Evolutionary conservation across 2,113 vertebrate species (phyloP), one percentile per base, ranked within the genome.

Genomic region (Strix aluco): DNA sequence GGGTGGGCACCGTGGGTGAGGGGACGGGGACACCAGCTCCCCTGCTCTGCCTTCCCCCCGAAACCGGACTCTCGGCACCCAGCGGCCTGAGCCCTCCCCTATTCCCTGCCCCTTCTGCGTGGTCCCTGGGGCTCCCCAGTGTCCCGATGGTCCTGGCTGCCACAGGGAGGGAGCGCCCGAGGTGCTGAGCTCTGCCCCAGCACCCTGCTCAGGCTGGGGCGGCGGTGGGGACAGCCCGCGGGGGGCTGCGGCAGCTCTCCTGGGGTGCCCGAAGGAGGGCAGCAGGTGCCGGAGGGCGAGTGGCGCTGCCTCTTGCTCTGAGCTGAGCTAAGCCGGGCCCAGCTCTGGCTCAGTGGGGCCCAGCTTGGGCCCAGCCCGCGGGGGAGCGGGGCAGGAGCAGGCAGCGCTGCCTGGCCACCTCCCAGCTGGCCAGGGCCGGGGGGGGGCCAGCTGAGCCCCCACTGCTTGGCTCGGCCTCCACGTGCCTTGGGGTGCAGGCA

Each of bases 1-100:
- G 14, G 42, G 42, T 44, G 42, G 42, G 42, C 42, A 44, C 42
- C 42, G 42, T 44, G 42, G 42, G 42, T 14, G 5, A 5, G n/a
- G 54, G 69, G 17, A 4, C 5, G 0, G 26, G 15, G 61, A 21
- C 3, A 2, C 15, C 6, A 2, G 25, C n/a, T 23, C n/a, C 18
- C 5, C 3, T 32, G 10, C n/a, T 13, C 0, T 12, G 61, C 10
- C 4, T 10, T 34, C 62, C 67, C 67, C 1, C 5, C 7, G 40
- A 3, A 26, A 3, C 25, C 3, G 29, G 75, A 63, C 57, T 79
- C 49, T 5, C 15, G 5, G 5, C 42, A 15, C 29, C 34, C 1
- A 1, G 66, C 42, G 55, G 13, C 2, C 25, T 1, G 0, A 42
- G 42, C n/a, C 42, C 38, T 6, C 49, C 49, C 44, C 44, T 44